Evolutionary conservation across 2,797 vertebrate species (phyloP).

Genomic region (Crypturellus tataupa): DNA sequence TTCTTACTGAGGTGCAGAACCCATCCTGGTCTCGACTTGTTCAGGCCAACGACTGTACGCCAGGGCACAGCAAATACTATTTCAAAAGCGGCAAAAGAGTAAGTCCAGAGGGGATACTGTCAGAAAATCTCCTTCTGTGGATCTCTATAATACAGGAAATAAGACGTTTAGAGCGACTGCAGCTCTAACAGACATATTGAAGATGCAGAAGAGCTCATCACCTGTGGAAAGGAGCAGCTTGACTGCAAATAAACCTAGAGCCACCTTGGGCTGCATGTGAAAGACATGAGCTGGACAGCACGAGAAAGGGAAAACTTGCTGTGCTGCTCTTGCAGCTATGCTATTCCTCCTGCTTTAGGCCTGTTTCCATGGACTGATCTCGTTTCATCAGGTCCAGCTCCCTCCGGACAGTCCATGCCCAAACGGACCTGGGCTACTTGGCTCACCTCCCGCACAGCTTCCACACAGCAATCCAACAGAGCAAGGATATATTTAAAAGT

Average conservation of each 20-base stretch:
- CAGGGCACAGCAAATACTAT: not conserved
- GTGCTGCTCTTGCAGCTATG: not conserved
- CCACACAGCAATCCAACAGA: not conserved
- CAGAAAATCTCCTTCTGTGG: not conserved
- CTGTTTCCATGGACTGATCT: not conserved
- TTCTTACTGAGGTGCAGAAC: not conserved
- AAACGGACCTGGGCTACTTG: not conserved
- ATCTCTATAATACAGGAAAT: not conserved
- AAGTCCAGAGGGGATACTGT: not conserved
- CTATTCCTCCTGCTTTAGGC: not conserved
- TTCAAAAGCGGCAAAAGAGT: not conserved
- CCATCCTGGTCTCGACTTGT: not conserved
- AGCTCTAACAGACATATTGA: not conserved
- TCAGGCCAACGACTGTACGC: not conserved
- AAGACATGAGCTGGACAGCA: not conserved
- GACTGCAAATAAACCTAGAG: not conserved
- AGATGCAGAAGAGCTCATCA: not conserved
- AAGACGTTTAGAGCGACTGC: not conserved
- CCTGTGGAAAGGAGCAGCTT: not conserved
- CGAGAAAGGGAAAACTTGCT: not conserved
- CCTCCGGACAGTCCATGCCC: not conserved
- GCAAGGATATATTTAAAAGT: not conserved
- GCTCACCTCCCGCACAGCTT: not conserved
- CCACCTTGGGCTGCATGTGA: not conserved
- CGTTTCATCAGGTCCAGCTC: not conserved